Percentiles rank a stretch among this genome's conserved stretches.
Conservation (phyloP, 2,888 invertebrate genomes). For the Oithona nana region DNA sequence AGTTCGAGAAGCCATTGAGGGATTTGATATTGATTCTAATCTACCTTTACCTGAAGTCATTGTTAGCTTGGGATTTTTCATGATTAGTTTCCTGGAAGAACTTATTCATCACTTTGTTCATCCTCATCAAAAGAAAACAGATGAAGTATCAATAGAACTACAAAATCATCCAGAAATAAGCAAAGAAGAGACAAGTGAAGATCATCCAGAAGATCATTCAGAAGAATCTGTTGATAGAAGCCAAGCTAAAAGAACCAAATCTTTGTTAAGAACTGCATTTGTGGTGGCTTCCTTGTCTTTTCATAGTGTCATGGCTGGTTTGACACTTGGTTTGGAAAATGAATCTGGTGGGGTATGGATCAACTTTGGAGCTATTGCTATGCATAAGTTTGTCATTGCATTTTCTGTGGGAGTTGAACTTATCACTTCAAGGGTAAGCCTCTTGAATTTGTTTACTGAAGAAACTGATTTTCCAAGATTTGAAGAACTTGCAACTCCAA, state of each 20-base stretch:
- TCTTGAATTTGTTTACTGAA: no score
- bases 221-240: neutral
- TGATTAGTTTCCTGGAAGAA: neutral
- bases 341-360: slow-evolving; percentile 2
- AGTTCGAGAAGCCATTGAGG: slow-evolving; percentile 3
- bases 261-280: neutral
- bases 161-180: neutral
- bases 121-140: neutral
- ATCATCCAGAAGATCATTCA: neutral
- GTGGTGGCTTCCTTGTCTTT: slow-evolving; percentile 2
- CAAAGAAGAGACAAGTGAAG: neutral
- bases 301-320: slow-evolving; percentile 8
- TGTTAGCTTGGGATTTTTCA: neutral
- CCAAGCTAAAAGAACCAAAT: neutral
- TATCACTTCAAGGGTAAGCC: neutral
- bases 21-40: neutral
- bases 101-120: neutral
- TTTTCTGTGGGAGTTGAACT: slow-evolving; percentile 13
- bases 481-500: no score
- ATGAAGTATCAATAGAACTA: neutral
- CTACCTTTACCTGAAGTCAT: neutral
- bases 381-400: slow-evolving; percentile 14
- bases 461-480: no score
- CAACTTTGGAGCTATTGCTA: neutral
- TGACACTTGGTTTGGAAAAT: neutral